Base-by-base conservation (phyloP, 1,140 invertebrate species). In the Drosophila quadrilineata region DNA sequence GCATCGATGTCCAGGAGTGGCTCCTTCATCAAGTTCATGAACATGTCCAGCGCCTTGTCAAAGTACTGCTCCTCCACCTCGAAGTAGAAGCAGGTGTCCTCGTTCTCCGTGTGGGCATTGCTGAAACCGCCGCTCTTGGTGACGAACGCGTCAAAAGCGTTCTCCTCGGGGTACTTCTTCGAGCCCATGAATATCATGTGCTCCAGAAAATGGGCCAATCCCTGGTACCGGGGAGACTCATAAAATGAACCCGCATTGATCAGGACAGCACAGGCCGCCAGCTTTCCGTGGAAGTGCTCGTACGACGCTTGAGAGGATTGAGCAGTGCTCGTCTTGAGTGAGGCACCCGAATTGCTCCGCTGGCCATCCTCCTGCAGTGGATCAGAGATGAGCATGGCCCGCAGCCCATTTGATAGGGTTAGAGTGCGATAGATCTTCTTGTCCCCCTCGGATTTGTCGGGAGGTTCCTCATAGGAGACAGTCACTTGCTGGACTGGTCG, bases 121-220 rank as follows among this genome's bases (percentile, higher is more conserved):
- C 94, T 92, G 6, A 92, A 93, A 3, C 96, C 96, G 2, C 96
- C 95, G 85, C 93, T 93, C 91, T 94, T 94, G 84, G 92, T 93
- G 10, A 97, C 92, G 76, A 94, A 97, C 2, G 93, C 90, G 90
- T 97, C 95, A 77, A 97, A 95, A 65, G 94, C 94, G 90, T 97
- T 97, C 90, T 97, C 96, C 86, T 93, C 91, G 3, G 95, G 95
- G 91, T 94, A 97, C 75, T 96, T 96, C 85, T 94, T 91, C 45
- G 95, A 97, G 14, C 97, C 97, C 93, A 98, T 96, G 84, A 98
- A 98, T 5, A 98, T 93, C 96, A 98, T 98, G 85, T 99, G 97
- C 89, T 99, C 97, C 50, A 98, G 92, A 35, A 98, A 98, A 90
- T 99, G 97, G 2, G 97, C 96, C 67, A 98, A 86, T 0, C 98